phyloP scores from a whole-genome alignment of 2,797 vertebrate species.

The Sebastes umbrosus region DNA sequence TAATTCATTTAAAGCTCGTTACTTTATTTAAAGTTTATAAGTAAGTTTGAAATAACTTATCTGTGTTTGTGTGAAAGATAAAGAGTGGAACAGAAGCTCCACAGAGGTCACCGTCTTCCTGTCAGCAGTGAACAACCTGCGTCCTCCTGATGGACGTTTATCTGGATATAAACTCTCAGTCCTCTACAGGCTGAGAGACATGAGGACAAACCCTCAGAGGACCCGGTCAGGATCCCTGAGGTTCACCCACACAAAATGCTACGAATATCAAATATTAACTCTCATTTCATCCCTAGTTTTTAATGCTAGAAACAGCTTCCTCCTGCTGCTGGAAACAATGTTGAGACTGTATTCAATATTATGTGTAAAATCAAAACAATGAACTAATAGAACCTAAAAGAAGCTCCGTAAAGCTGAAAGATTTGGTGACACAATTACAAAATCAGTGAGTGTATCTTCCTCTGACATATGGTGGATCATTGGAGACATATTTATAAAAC shows the following conservation, averaged over 20 bases:
- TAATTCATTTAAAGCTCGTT: too few species aligned
- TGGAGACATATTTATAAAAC: neutral
- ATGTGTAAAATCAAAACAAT: neutral
- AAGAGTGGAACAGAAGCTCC: constrained; percentile 33
- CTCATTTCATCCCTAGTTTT: too few species aligned
- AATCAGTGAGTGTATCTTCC: neutral
- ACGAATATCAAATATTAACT: neutral
- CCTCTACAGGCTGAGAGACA: neutral
- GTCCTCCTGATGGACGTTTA: neutral
- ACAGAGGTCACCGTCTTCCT: constrained; percentile 20
- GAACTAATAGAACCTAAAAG: neutral
- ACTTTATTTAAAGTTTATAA: too few species aligned
- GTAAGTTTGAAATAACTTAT: constrained; percentile 6
- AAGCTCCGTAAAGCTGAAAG: neutral
- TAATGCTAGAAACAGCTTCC: neutral
- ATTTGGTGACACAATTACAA: neutral
- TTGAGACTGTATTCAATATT: neutral
- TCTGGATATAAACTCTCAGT: neutral
- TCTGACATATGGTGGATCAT: neutral
- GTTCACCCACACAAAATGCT: neutral
- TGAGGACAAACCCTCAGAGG: neutral
- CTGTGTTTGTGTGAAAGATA: constrained; percentile 38
- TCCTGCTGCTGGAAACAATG: neutral
- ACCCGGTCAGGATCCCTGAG: constrained; percentile 20
- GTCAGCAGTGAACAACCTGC: constrained; percentile 36